Base-by-base conservation (phyloP, 2,888 invertebrate genomes). In the Acanthosepion lycidas region DNA sequence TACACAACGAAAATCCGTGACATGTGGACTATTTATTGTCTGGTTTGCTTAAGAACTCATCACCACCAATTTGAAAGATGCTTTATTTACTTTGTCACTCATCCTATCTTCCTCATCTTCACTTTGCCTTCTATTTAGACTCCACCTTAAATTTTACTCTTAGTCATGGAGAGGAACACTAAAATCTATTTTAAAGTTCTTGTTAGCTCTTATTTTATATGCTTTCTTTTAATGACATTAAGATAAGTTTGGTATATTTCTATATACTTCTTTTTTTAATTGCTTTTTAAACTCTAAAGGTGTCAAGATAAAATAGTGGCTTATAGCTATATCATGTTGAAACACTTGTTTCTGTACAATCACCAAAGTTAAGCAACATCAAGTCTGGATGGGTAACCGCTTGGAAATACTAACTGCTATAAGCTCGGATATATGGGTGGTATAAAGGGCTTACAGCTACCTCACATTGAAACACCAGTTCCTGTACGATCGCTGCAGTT, bases 21-120 rank as follows among this genome's bases (percentile, higher is more conserved):
- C 78, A n/a, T 78, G 78, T 78, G n/a, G 78, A 78, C 78, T 33
- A n/a, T 78, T 78, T 78, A 78, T 78, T 78, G 78, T 78, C 78
- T 78, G 78, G 78, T 12, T 78, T n/a, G 78, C 78, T 78, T 78
- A 78, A 78, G 78, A 78, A 33, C 78, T 78, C 78, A 78, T 78
- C 78, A n/a, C 78, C n/a, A n/a, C 78, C 78, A 78, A 78, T 78
- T 78, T 78, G 78, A 78, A 78, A 78, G 78, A 78, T 33, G 15
- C 23, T 78, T n/a, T 33, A n/a, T 78, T 78, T 78, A 78, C n/a
- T 78, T 78, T 78, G 78, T 33, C 78, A 78, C n/a, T 33, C 8
- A n/a, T 18, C n/a, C n/a, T n/a, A 2, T 78, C 28, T n/a, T 78
- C n/a, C 2, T 33, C 78, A 33, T 78, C 8, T 9, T 42, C 26